Percentiles rank a stretch among this genome's conserved stretches.
phyloP scores from a whole-genome alignment of 2,113 vertebrate genomes.

The Aegotheles bennettii region DNA sequence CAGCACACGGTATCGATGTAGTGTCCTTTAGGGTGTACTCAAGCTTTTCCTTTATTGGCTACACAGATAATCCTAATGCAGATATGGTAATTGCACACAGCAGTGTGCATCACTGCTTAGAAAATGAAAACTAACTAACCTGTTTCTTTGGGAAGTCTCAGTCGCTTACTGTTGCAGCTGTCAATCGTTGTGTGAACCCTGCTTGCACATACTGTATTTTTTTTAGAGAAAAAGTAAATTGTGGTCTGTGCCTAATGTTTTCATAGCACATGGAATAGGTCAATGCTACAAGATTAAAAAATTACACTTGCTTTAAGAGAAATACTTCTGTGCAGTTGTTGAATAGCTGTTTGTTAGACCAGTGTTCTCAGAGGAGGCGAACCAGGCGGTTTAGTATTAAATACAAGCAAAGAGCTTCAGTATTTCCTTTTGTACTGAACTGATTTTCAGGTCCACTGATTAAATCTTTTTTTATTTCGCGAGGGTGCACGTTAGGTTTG shows the following conservation, averaged over 20 bases:
- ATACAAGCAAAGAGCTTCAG: slow-evolving; percentile 7
- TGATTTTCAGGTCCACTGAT: slow-evolving; percentile 50
- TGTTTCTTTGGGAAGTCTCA: slow-evolving; percentile 41
- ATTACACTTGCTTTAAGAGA: slow-evolving; percentile 52
- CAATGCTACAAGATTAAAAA: slow-evolving; percentile 37
- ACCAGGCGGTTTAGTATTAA: slow-evolving; percentile 13
- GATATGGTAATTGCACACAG: background rate
- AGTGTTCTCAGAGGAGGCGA: slow-evolving; percentile 34
- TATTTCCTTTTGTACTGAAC: slow-evolving; percentile 63
- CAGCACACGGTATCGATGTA: background rate
- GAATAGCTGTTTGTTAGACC: slow-evolving; percentile 55
- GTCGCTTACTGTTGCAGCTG: slow-evolving; percentile 58
- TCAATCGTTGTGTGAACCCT: slow-evolving; percentile 56
- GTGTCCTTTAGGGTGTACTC: slow-evolving; percentile 3
- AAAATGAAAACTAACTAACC: background rate
- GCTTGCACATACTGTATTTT: slow-evolving; percentile 63
- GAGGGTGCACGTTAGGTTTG: background rate
- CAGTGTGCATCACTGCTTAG: background rate
- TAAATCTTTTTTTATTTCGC: slow-evolving; percentile 52
- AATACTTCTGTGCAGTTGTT: slow-evolving; percentile 56
- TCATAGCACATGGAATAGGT: slow-evolving; percentile 57
- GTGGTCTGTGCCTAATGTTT: slow-evolving; percentile 77
- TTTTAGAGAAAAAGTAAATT: slow-evolving; percentile 50
- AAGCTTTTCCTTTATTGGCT: slow-evolving; percentile 21
- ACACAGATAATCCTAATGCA: slow-evolving; percentile 24